Base-by-base conservation (phyloP, 1,140 invertebrate genomes). In the Sycophila sp. region DNA sequence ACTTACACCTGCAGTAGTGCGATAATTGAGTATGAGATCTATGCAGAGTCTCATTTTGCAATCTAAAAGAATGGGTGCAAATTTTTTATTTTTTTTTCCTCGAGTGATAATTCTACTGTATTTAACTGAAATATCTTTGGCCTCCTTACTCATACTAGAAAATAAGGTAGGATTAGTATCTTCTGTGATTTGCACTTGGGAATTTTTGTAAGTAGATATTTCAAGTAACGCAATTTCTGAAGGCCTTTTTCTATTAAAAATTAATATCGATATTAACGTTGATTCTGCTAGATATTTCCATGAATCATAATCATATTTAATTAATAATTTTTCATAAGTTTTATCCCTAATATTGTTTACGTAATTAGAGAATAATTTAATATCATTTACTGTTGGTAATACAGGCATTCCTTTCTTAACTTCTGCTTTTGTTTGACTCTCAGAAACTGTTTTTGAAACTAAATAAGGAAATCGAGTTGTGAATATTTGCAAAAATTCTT, bases 221-320 rank as follows among this genome's bases (percentile, higher is more conserved):
- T 22, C 4, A 13, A 55, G 11, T 32, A 17, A 38, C 4, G 32
- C 3, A 10, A 59, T 7, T 26, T 59, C 55, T 19, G 19, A 32
- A 38, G 55, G 55, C 8, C 55, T 2, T 59, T n/a, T 59, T 38
- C 34, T 36, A 38, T 59, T 59, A 11, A 11, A 59, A 11, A 59
- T 24, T 4, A 59, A 10, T 2, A 38, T 38, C 7, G 32, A 19
- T 22, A 59, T 8, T 8, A 8, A 13, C 11, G 55, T 59, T 34
- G 32, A 5, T 10, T 40, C 4, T 2, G 11, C 17, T 6, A 59
- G 34, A 10, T 36, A 4, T 24, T 10, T 2, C 32, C 34, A 59
- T 19, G 4, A 4, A 4, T 19, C 17, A 24, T 22, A 38, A 0
- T 24, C 55, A 38, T 38, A 17, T 10, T 34, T 17, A 32, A 13